Evolutionary conservation across 2,888 invertebrate genomes (phyloP).

Genomic region (Drosophila pullipes): DNA sequence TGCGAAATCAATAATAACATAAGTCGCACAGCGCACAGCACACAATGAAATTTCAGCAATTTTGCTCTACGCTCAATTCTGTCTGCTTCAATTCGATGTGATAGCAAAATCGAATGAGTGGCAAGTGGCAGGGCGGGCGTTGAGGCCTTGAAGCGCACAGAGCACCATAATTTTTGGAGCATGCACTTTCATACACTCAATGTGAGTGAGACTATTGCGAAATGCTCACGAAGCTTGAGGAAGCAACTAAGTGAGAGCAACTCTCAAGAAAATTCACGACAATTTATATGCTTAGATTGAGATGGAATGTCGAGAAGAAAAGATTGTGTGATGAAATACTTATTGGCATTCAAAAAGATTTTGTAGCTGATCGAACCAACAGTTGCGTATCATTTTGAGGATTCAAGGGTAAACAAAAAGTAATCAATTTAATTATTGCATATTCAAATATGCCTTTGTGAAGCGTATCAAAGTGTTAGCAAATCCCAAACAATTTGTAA

Average conservation of each 20-base stretch:
- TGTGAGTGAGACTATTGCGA: neutral
- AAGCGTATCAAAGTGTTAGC: slow-evolving; percentile 12
- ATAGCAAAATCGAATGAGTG: slow-evolving; percentile 35
- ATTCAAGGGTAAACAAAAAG: neutral
- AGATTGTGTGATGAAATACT: neutral
- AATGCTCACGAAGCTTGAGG: neutral
- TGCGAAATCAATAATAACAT: slow-evolving; percentile 77
- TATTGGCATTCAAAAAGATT: neutral
- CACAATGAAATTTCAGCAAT: slow-evolving; percentile 68
- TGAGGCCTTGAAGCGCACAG: slow-evolving; percentile 9
- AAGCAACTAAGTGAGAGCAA: neutral
- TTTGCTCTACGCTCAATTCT: slow-evolving; percentile 45
- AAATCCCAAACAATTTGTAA: neutral
- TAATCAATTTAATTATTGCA: neutral
- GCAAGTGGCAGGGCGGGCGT: neutral
- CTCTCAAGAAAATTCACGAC: neutral
- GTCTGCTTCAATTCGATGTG: slow-evolving; percentile 26
- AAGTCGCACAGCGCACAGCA: slow-evolving; percentile 69
- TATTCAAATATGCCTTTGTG: neutral
- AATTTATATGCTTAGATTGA: neutral
- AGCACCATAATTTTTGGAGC: slow-evolving; percentile 16
- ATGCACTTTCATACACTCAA: slow-evolving; percentile 33
- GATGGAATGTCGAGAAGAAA: neutral
- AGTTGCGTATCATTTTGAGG: neutral
- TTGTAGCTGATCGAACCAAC: neutral